phyloP scores from a whole-genome alignment of 2,888 invertebrate genomes.

The Cremastinae sp. region DNA sequence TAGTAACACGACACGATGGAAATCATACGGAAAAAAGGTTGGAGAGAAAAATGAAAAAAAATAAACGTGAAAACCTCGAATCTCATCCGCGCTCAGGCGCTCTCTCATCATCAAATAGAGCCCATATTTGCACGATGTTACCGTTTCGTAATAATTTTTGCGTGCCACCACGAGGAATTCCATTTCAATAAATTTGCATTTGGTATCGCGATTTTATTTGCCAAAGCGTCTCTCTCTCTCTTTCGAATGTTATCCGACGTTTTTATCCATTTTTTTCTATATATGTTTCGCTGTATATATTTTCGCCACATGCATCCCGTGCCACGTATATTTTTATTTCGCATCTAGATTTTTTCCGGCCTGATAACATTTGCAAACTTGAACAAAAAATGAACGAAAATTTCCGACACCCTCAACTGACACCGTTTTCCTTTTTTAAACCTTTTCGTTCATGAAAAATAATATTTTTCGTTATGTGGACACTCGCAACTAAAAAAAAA shows the following conservation, averaged over 20 bases:
- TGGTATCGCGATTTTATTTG: constrained; percentile 67
- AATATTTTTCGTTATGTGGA: background rate
- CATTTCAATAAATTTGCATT: constrained; percentile 70
- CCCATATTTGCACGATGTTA: constrained; percentile 61
- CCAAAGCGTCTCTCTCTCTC: no score
- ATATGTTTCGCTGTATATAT: no score
- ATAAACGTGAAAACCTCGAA: constrained; percentile 41
- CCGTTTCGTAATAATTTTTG: constrained; percentile 66
- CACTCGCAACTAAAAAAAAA: background rate
- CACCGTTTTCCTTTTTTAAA: constrained; percentile 3
- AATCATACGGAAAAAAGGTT: constrained; percentile 2
- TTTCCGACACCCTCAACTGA: constrained; percentile 6
- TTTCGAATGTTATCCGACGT: no score
- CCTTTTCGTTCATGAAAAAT: background rate
- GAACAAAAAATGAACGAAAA: background rate
- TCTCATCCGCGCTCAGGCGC: constrained; percentile 26
- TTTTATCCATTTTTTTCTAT: constrained; percentile 24
- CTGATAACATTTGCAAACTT: no score
- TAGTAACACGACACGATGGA: no score
- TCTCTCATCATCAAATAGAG: constrained; percentile 34
- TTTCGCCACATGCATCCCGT: no score
- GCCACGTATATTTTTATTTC: no score
- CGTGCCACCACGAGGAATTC: constrained; percentile 63
- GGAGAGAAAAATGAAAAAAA: constrained; percentile 13
- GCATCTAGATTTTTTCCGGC: no score